These are phyloP conservation scores for Corynorhinus townsendii DNA, from an alignment of 2,113 vertebrate genomes.

Conservation along the genomic window DNA sequence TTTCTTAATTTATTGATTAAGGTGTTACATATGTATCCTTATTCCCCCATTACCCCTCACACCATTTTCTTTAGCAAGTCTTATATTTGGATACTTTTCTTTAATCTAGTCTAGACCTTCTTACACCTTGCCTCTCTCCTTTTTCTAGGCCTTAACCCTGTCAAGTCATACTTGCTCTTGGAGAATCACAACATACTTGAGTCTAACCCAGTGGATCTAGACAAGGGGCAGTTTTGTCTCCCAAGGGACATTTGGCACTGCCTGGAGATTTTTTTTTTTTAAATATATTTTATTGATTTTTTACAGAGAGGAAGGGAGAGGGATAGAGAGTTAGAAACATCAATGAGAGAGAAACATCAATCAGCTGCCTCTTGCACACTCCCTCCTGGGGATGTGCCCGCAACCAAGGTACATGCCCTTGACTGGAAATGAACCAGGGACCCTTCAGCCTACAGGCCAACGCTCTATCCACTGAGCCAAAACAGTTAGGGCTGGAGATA, in stretches of 20 bases:
- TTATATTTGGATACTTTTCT: background rate
- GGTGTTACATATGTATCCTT: no score
- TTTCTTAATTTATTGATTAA: background rate
- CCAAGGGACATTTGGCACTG: background rate
- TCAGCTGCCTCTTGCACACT: no score
- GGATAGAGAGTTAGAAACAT: no score
- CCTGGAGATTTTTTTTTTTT: background rate
- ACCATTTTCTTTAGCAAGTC: slow-evolving; percentile 12
- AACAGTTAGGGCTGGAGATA: background rate
- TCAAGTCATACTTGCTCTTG: background rate
- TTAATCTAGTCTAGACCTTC: background rate
- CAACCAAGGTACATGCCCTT: no score
- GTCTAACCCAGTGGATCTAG: background rate
- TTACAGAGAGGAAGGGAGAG: no score
- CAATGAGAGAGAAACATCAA: no score
- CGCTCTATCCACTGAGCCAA: no score
- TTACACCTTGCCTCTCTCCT: background rate
- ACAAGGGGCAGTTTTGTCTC: background rate
- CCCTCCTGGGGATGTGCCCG: no score
- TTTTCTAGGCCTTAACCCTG: slow-evolving; percentile 17
- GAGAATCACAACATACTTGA: background rate
- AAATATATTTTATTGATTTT: no score
- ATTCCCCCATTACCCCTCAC: background rate
- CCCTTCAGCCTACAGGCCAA: no score
- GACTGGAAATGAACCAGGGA: no score